Evolutionary conservation across 2,888 invertebrate species (phyloP).

Genomic region (Troides oblongomaculatus): DNA sequence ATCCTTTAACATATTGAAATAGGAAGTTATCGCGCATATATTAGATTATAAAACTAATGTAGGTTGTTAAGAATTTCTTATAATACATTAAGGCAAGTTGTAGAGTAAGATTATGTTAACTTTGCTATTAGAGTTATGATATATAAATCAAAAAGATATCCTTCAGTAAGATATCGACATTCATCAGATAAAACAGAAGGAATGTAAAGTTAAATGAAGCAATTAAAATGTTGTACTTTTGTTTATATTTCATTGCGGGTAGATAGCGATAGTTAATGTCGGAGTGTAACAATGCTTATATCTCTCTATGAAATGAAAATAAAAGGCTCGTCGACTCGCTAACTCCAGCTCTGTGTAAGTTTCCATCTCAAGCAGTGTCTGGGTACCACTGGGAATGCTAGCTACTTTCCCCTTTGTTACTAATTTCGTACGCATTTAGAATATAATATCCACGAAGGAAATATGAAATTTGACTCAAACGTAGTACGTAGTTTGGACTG

Average conservation of each 20-base stretch:
- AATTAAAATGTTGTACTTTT: slow-evolving; percentile 1
- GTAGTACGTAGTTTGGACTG: too few relatives aligned
- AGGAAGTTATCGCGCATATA: too few relatives aligned
- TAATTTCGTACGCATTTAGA: neutral
- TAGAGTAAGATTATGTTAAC: too few relatives aligned
- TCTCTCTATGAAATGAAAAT: neutral
- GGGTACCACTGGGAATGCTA: neutral
- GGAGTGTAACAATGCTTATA: neutral
- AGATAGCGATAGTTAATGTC: neutral
- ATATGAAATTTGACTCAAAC: neutral
- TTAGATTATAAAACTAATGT: too few relatives aligned
- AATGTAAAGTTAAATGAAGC: neutral
- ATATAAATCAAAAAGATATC: too few relatives aligned
- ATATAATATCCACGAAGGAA: neutral
- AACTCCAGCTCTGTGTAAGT: neutral
- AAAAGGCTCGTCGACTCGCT: slow-evolving; percentile 1
- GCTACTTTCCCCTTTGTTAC: slow-evolving; percentile 3
- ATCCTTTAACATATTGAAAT: too few relatives aligned
- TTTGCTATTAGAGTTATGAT: too few relatives aligned
- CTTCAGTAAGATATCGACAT: too few relatives aligned
- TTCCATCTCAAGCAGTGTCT: neutral
- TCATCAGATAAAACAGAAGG: neutral
- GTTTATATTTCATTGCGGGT: slow-evolving; percentile 4
- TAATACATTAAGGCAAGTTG: too few relatives aligned
- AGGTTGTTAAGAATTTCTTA: too few relatives aligned